Conservation (phyloP, 1,140 invertebrate genomes). For the Olivierus martensii region DNA sequence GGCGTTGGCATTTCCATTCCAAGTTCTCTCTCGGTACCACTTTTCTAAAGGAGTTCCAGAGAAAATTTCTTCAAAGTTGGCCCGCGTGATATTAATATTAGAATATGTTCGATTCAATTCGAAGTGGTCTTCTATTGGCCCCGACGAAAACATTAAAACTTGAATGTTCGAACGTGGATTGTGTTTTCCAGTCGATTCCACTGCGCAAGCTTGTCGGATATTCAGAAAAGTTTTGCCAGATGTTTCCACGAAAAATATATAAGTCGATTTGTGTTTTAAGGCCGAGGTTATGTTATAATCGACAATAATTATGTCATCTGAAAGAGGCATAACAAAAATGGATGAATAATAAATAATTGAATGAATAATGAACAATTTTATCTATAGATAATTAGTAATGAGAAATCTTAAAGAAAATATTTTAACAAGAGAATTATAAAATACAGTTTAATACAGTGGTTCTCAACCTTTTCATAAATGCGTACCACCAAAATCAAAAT, state of each 20-base stretch:
- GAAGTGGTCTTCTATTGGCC: constrained; percentile 23
- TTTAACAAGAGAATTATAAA: too few species aligned
- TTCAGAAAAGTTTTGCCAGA: constrained; percentile 33
- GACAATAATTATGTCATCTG: too few species aligned
- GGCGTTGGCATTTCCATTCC: neutral
- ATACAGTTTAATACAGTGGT: too few species aligned
- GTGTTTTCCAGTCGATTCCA: constrained; percentile 46
- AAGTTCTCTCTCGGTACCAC: constrained; percentile 37
- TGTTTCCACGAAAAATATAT: constrained; percentile 44
- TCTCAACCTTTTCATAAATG: too few species aligned
- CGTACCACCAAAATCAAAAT: too few species aligned
- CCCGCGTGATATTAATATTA: constrained; percentile 30
- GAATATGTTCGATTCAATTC: constrained; percentile 16
- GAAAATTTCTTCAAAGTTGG: constrained; percentile 42
- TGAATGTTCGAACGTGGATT: constrained; percentile 43
- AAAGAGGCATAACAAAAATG: too few species aligned
- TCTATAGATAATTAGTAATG: too few species aligned
- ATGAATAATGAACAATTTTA: too few species aligned
- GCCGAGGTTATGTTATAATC: too few species aligned
- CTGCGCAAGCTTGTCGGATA: constrained; percentile 45
- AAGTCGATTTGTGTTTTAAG: too few species aligned
- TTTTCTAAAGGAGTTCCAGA: constrained; percentile 43
- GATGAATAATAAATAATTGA: too few species aligned
- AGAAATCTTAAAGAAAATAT: too few species aligned
- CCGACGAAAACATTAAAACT: constrained; percentile 33